These are phyloP conservation scores for Gasterosteus nipponicus DNA, from an alignment of 2,113 vertebrate genomes.

Conservation along the genomic window DNA sequence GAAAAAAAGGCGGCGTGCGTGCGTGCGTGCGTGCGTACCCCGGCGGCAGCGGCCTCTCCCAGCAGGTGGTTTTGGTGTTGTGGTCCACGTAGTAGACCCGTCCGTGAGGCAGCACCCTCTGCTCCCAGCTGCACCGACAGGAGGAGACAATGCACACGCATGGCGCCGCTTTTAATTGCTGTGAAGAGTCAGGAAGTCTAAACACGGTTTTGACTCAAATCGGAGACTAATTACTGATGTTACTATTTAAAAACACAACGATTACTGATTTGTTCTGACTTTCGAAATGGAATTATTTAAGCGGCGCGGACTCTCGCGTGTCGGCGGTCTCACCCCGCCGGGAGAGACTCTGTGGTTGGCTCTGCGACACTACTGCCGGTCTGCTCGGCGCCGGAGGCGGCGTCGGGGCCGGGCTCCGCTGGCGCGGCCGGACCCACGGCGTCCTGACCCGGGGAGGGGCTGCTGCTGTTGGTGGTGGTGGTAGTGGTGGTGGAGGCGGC, in stretches of 20 bases:
- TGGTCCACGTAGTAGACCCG: conserved; percentile 98
- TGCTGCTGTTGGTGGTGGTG: conserved; percentile 25
- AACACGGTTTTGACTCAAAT: neutral
- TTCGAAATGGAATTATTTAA: no score
- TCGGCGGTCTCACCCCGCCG: conserved; percentile 83
- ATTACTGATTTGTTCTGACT: neutral
- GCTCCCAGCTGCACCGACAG: conserved; percentile 89
- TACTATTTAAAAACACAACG: neutral
- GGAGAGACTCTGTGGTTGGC: conserved; percentile 83
- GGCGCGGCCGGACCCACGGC: conserved; percentile 34
- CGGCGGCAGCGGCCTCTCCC: conserved; percentile 96
- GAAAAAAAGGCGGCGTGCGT: conserved; percentile 29
- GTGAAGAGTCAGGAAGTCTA: neutral
- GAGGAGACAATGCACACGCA: neutral
- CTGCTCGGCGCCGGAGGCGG: conserved; percentile 57
- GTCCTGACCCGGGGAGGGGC: conserved; percentile 61
- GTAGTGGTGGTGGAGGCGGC: no score
- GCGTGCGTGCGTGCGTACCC: conserved; percentile 82
- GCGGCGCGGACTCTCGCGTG: no score
- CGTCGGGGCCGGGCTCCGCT: conserved; percentile 50
- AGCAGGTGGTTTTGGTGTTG: conserved; percentile 98
- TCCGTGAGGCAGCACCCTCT: conserved; percentile 93
- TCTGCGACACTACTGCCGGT: conserved; percentile 60
- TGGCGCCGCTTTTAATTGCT: no score
- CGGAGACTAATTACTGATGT: neutral